These are phyloP conservation scores for Trichechus manatus DNA, from an alignment of 2,113 vertebrate species.

Conservation along the genomic window DNA sequence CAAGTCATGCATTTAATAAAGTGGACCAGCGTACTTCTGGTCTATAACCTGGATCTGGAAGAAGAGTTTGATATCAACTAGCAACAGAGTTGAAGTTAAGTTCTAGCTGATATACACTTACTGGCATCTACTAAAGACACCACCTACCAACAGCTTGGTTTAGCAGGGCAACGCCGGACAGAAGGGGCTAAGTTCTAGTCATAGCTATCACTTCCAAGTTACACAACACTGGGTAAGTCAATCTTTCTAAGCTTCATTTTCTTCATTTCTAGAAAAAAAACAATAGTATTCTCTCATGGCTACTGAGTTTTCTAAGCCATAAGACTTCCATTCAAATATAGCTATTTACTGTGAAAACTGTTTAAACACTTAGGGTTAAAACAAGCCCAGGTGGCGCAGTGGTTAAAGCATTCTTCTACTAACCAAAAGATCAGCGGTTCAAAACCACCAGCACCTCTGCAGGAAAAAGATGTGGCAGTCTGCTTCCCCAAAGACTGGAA, in stretches of 20 bases:
- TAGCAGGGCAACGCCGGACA: background rate
- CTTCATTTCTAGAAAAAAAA: conserved; percentile 16
- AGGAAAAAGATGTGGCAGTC: no score
- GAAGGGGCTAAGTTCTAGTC: background rate
- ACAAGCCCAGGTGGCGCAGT: background rate
- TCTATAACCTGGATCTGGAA: background rate
- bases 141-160: background rate
- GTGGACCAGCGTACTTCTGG: background rate
- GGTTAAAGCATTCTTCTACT: no score
- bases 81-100: background rate
- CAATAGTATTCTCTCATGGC: background rate
- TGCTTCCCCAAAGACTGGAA: no score
- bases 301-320: conserved; percentile 1
- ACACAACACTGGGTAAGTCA: background rate
- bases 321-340: background rate
- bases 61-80: background rate
- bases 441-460: no score
- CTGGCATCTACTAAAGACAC: no score
- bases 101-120: background rate
- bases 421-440: no score
- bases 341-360: conserved; percentile 31
- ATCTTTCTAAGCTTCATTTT: conserved; percentile 51
- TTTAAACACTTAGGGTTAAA: conserved; percentile 29
- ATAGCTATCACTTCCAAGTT: conserved; percentile 19
- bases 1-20: conserved; percentile 19